A percentile compares a stretch with the other conserved stretches of the same genome.
These are phyloP conservation scores for Helicoverpa armigera DNA, from an alignment of 1,140 invertebrate species.

Conservation along the genomic window DNA sequence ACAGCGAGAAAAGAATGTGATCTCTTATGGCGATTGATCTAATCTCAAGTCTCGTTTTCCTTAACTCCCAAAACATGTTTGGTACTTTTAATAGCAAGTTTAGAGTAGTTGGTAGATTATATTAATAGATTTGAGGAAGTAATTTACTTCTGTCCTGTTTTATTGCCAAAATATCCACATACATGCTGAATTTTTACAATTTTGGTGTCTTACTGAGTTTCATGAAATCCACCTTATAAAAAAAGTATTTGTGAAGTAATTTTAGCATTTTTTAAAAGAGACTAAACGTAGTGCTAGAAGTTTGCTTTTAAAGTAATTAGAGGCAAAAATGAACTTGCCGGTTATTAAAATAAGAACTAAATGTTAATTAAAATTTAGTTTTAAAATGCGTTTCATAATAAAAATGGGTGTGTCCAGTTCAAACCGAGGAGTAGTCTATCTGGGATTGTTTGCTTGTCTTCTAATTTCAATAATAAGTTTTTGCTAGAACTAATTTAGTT, in stretches of 20 bases:
- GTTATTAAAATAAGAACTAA: too few species aligned
- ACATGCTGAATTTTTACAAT: too few species aligned
- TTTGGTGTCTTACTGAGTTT: too few species aligned
- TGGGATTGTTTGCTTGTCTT: neutral
- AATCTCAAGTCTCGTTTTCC: constrained; percentile 24
- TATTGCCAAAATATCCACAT: neutral
- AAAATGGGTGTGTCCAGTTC: neutral
- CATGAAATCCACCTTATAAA: too few species aligned
- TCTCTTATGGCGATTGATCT: neutral
- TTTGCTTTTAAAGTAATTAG: too few species aligned
- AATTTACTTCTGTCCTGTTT: neutral
- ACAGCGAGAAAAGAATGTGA: constrained; percentile 6
- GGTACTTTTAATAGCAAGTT: neutral
- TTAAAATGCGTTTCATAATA: neutral
- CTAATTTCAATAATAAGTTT: constrained; percentile 18
- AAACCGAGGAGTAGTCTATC: neutral
- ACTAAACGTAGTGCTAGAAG: too few species aligned
- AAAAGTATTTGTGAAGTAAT: too few species aligned
- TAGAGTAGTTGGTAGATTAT: neutral
- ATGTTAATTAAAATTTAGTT: too few species aligned
- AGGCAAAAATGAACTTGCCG: too few species aligned
- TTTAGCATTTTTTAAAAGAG: too few species aligned
- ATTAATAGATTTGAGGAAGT: constrained; percentile 4
- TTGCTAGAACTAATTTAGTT: constrained; percentile 2
- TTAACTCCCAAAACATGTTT: constrained; percentile 23